Percentiles rank a stretch among this genome's conserved stretches.
These are phyloP conservation scores for Thymelicus sylvestris DNA, from an alignment of 2,888 invertebrate species.

Conservation along the genomic window DNA sequence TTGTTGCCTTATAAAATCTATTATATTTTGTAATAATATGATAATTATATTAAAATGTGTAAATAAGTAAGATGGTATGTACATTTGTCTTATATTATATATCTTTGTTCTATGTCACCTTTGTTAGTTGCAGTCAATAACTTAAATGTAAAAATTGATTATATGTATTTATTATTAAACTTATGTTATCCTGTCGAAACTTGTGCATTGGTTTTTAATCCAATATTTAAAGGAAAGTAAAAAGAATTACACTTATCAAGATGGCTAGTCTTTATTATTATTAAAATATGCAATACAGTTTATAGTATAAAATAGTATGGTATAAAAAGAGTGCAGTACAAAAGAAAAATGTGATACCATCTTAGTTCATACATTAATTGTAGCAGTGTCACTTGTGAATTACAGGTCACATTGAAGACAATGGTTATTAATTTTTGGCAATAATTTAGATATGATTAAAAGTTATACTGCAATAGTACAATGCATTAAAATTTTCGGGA, in stretches of 20 bases:
- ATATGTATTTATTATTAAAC: neutral
- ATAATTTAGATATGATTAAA: neutral
- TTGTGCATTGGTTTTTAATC: neutral
- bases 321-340: neutral
- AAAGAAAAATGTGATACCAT: constrained; percentile 19
- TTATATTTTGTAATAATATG: constrained; percentile 5
- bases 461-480: neutral
- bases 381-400: neutral
- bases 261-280: neutral
- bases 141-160: neutral
- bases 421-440: neutral
- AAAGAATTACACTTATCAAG: neutral
- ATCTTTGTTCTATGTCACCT: neutral
- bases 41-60: constrained; percentile 5
- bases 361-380: constrained; percentile 1
- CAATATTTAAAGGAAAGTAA: neutral
- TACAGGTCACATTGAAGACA: neutral
- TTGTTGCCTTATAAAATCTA: constrained; percentile 7
- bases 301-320: no score
- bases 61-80: constrained; percentile 17
- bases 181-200: neutral
- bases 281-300: no score
- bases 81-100: constrained; percentile 21
- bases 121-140: constrained; percentile 2
- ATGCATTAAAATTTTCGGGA: neutral